Percentiles rank a stretch among this genome's conserved stretches.
These are phyloP conservation scores for Cordylochernes scorpioides DNA, from an alignment of 2,888 invertebrate genomes.

Conservation along the genomic window DNA sequence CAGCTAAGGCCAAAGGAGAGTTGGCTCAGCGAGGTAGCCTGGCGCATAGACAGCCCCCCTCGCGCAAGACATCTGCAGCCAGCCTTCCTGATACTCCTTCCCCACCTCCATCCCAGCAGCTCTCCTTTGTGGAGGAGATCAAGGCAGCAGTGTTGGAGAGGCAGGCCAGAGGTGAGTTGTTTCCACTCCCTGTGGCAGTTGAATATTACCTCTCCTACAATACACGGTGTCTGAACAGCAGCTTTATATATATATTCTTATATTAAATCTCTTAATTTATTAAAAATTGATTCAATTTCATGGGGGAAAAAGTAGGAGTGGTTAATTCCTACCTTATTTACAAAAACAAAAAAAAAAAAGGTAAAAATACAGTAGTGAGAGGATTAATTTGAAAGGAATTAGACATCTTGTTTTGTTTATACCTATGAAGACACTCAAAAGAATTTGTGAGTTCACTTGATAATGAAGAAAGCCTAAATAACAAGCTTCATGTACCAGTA, in stretches of 20 bases:
- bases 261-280: not conserved
- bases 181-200: too few species aligned
- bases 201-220: not conserved
- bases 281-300: too few species aligned
- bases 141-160: constrained; percentile 64
- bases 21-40: constrained; percentile 42
- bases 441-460: too few species aligned
- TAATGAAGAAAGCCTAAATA: too few species aligned
- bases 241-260: not conserved
- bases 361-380: too few species aligned
- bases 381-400: too few species aligned
- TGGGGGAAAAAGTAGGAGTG: too few species aligned
- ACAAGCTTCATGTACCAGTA: too few species aligned
- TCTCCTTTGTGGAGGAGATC: constrained; percentile 60
- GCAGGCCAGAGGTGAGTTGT: constrained; percentile 47
- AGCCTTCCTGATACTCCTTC: not conserved
- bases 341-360: too few species aligned
- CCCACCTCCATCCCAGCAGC: constrained; percentile 26
- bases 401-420: too few species aligned
- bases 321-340: too few species aligned
- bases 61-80: constrained; percentile 15
- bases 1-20: constrained; percentile 55
- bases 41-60: constrained; percentile 33
- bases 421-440: too few species aligned
- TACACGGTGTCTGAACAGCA: not conserved